Evolutionary conservation across 2,797 vertebrate genomes (phyloP).

Genomic region (Heliangelus exortis): DNA sequence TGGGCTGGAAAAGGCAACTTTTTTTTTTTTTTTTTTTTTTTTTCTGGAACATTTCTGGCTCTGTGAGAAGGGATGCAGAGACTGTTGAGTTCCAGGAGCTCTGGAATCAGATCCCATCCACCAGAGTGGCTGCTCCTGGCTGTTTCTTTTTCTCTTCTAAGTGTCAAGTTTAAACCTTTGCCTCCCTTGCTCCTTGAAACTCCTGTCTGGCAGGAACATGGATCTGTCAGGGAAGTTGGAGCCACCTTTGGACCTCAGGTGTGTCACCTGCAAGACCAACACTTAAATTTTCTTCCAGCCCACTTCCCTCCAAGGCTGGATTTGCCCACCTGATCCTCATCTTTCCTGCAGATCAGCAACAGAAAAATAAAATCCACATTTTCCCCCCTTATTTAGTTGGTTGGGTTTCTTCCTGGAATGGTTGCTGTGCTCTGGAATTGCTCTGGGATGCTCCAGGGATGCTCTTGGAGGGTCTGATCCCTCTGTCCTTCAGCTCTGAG

Average conservation of each 20-base stretch:
- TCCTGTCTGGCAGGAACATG: background rate
- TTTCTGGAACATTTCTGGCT: background rate
- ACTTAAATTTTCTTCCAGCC: too few species aligned
- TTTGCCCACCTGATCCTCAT: background rate
- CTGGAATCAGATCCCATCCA: background rate
- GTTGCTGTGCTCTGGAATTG: background rate
- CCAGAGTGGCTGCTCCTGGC: background rate
- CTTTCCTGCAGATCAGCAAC: background rate
- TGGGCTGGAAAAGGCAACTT: background rate
- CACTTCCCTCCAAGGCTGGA: background rate
- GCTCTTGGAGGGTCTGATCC: rapidly evolving
- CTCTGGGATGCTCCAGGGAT: background rate
- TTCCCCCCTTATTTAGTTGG: background rate
- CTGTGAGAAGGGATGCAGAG: background rate
- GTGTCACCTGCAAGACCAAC: background rate
- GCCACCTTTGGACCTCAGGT: background rate
- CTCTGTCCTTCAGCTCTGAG: background rate
- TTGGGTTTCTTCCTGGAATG: background rate
- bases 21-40: too few species aligned
- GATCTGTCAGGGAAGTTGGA: background rate
- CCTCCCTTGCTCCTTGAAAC: background rate
- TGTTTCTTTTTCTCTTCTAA: background rate
- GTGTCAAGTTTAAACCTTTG: background rate
- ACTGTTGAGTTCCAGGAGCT: background rate
- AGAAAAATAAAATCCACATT: background rate